Percentiles rank a stretch among this genome's conserved stretches.
Conservation (phyloP, 1,140 invertebrate species). For the Drosophila tani region DNA sequence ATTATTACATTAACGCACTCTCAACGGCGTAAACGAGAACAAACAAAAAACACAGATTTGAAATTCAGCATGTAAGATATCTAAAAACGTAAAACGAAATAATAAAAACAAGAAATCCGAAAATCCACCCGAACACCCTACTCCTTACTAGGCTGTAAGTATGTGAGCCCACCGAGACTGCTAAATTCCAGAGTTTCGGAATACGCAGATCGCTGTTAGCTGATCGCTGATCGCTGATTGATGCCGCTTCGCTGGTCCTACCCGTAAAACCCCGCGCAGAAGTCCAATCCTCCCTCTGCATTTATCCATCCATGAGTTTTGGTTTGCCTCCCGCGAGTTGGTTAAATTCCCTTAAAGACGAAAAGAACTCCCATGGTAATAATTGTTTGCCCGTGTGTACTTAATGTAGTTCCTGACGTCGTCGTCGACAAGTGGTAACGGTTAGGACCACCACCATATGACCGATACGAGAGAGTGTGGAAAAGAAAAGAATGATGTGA, state of each 20-base stretch:
- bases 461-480: conserved; percentile 62
- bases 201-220: conserved; percentile 38
- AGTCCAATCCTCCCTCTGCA: conserved; percentile 21
- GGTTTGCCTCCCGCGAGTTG: conserved; percentile 52
- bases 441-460: conserved; percentile 55
- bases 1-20: conserved; percentile 67
- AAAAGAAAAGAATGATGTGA: conserved; percentile 70
- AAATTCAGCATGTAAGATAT: conserved; percentile 83
- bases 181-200: conserved; percentile 43
- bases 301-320: conserved; percentile 30
- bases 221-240: conserved; percentile 36
- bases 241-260: conserved; percentile 39
- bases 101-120: conserved; percentile 79
- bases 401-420: conserved; percentile 71
- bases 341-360: not conserved
- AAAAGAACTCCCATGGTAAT: conserved; percentile 37
- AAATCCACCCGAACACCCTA: conserved; percentile 7
- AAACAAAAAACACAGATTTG: conserved; percentile 69
- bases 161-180: conserved; percentile 35
- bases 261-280: conserved; percentile 15
- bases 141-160: conserved; percentile 31
- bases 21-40: conserved; percentile 56
- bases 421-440: conserved; percentile 72
- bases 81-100: conserved; percentile 76
- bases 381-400: conserved; percentile 39